These are phyloP conservation scores for Tenebrio molitor DNA, from an alignment of 1,140 invertebrate species.

Conservation along the genomic window DNA sequence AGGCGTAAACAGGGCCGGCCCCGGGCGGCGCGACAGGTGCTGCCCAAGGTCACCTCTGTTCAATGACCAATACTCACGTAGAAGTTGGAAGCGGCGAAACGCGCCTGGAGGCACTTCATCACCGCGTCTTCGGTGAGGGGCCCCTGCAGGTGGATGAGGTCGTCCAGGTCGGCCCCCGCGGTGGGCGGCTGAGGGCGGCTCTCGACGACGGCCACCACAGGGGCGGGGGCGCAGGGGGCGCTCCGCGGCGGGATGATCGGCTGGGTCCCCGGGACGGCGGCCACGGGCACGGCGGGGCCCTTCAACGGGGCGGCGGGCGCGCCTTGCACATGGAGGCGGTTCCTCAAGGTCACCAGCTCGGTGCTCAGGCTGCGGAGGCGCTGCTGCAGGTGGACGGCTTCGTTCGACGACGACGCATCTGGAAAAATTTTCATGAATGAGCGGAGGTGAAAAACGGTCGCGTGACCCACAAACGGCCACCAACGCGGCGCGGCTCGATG, in stretches of 20 bases:
- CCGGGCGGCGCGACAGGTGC: slow-evolving; percentile 54
- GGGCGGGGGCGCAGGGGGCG: slow-evolving; percentile 12
- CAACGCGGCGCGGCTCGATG: neutral
- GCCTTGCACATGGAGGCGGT: slow-evolving; percentile 83
- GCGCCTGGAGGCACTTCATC: slow-evolving; percentile 88
- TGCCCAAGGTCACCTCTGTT: slow-evolving; percentile 58
- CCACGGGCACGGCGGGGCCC: slow-evolving; percentile 50
- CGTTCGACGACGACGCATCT: slow-evolving; percentile 94
- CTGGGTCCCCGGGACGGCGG: slow-evolving; percentile 63
- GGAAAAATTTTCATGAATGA: slow-evolving; percentile 63
- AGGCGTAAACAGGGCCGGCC: slow-evolving; percentile 56
- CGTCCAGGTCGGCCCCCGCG: slow-evolving; percentile 73
- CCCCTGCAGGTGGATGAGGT: slow-evolving; percentile 91
- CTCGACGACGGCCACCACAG: slow-evolving; percentile 54
- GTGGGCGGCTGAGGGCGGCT: slow-evolving; percentile 61
- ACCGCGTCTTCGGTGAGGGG: slow-evolving; percentile 95
- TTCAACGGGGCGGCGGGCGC: slow-evolving; percentile 63
- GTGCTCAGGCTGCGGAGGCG: slow-evolving; percentile 89
- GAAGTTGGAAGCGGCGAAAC: slow-evolving; percentile 88
- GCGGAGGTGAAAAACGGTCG: slow-evolving; percentile 10
- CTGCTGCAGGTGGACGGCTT: slow-evolving; percentile 91
- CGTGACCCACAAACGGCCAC: slow-evolving; percentile 31
- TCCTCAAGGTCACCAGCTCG: slow-evolving; percentile 89
- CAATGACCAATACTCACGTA: slow-evolving; percentile 80
- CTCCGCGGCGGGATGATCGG: slow-evolving; percentile 65